Conservation (phyloP, 92 coral and sea anemone genomes). For the Zoanthus sociatus region DNA sequence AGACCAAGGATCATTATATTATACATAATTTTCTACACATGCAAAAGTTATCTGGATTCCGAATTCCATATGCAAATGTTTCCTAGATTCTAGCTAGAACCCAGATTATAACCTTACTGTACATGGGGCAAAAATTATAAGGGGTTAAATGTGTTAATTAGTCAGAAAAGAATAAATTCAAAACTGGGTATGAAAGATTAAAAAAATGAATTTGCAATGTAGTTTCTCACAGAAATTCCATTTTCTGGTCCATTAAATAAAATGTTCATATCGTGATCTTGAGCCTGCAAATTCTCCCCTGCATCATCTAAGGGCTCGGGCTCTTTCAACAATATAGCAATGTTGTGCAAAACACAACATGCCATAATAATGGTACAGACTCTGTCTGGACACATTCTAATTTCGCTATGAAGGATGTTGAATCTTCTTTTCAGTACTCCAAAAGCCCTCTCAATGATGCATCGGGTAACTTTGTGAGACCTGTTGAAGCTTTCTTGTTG, state of each 20-base stretch:
- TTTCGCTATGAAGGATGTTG: conserved; percentile 65
- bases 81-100: too few relatives aligned
- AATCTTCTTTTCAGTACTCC: conserved; percentile 64
- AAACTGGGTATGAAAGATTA: conserved; percentile 21
- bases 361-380: conserved; percentile 75
- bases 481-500: conserved; percentile 33
- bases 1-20: too few relatives aligned
- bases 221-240: conserved; percentile 61
- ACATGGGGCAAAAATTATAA: too few relatives aligned
- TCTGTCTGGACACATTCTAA: conserved; percentile 74
- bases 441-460: conserved; percentile 16
- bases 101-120: too few relatives aligned
- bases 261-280: conserved; percentile 39
- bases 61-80: too few relatives aligned
- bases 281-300: conserved; percentile 5
- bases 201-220: conserved; percentile 56
- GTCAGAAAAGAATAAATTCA: neutral
- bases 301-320: conserved; percentile 52
- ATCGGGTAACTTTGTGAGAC: conserved; percentile 16
- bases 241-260: conserved; percentile 60
- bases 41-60: too few relatives aligned
- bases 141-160: too few relatives aligned
- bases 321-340: conserved; percentile 66
- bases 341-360: conserved; percentile 73
- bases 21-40: too few relatives aligned